Base-by-base conservation (phyloP, 2,797 vertebrate species). In the Euthynnus affinis region DNA sequence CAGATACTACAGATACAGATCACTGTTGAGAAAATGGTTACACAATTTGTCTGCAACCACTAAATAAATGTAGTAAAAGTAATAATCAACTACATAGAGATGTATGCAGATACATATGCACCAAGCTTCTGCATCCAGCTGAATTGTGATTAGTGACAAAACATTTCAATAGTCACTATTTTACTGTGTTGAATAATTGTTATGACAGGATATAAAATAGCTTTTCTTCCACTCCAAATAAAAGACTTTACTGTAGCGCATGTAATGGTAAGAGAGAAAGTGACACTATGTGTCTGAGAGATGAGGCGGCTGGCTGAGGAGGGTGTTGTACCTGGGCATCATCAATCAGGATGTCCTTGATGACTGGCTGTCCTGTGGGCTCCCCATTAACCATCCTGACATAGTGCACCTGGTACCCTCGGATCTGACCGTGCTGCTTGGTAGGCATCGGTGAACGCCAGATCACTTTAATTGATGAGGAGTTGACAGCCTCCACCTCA, bases 401-500 rank as follows among this genome's bases (percentile, higher is more conserved):
- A 75, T 98, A 99, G 94, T 99, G 98, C 89, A 99, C 98, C 94
- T 99, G 98, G 96, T 99, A 99, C 85, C 98, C 98, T 90, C 98
- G 96, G 73, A 99, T 99, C 94, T 99, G 98, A 87, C 98, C 98
- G 89, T 99, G 98, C 95, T 99, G 98, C 89, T 98, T 98, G 95
- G 95, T 99, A 94, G 97, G 96, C 94, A 99, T 96, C 83, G 98
- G 98, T 0, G 98, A 98, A 91, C 98, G 98, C 98, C 98, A 99
- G 80, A 97, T 96, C 91, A 99, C 98, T 96, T 97, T 99, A 96
- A 99, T 96, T 96, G 98, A 97, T 90, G 98, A 96, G 85, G 98
- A 98, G 97, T 99, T 99, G 97, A 99, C 96, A 97, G 98, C 97
- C 96, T 99, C 98, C 89, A 99, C 98, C 98, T 99, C 98, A 93